These are phyloP conservation scores for Dasyurus viverrinus DNA, from an alignment of 2,113 vertebrate genomes.

Conservation along the genomic window DNA sequence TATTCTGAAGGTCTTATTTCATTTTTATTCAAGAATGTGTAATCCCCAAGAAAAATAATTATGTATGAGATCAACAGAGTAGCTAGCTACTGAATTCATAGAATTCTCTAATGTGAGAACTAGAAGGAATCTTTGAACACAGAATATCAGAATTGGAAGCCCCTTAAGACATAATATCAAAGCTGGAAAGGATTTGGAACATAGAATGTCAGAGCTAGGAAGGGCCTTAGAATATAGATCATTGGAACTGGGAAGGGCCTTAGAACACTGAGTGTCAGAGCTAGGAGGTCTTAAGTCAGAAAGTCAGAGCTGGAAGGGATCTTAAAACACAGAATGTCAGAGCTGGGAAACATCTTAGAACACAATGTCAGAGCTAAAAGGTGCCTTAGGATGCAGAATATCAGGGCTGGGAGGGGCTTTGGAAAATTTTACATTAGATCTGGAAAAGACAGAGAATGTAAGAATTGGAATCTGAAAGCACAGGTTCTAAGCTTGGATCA, in stretches of 20 bases:
- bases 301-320: background rate
- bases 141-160: background rate
- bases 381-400: no score
- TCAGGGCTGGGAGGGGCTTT: no score
- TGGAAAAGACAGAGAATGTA: no score
- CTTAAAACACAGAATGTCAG: no score
- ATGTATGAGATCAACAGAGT: conserved; percentile 31
- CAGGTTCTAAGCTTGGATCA: background rate
- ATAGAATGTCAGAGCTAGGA: background rate
- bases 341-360: no score
- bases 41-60: conserved; percentile 74
- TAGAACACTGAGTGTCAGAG: no score
- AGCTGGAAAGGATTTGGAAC: background rate
- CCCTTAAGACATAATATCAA: background rate
- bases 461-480: background rate
- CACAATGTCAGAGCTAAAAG: background rate
- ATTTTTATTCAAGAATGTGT: conserved; percentile 77
- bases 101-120: background rate
- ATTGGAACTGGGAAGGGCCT: background rate
- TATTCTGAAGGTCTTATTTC: conserved; percentile 73
- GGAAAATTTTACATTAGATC: no score
- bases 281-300: background rate
- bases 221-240: background rate
- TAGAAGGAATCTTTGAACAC: background rate
- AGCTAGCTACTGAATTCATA: conserved; percentile 47